These are phyloP conservation scores for Ibycter americanus DNA, from an alignment of 2,797 vertebrate species.

Conservation along the genomic window DNA sequence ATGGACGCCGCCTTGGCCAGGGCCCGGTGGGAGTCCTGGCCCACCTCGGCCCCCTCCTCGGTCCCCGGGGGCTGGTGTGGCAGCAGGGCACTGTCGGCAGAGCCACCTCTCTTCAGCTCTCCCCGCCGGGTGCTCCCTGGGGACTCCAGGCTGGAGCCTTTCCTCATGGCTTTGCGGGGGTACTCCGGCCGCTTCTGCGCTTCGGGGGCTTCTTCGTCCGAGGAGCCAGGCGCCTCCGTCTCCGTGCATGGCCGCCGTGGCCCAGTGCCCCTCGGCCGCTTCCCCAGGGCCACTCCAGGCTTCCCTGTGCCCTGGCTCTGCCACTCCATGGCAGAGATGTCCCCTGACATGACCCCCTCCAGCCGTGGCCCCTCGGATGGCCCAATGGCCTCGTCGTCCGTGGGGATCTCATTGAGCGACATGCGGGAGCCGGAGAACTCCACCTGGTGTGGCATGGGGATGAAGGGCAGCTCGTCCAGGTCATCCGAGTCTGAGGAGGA, in stretches of 20 bases:
- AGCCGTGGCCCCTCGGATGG: conserved; percentile 67
- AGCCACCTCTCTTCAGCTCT: conserved; percentile 89
- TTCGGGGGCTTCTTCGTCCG: conserved; percentile 82
- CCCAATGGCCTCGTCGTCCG: conserved; percentile 81
- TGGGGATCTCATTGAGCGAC: conserved; percentile 92
- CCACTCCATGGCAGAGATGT: conserved; percentile 67
- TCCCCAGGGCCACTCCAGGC: conserved; percentile 49
- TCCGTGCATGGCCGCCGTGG: conserved; percentile 75
- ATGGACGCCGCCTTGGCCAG: conserved; percentile 82
- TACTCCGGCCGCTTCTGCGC: conserved; percentile 74
- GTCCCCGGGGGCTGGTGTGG: conserved; percentile 78
- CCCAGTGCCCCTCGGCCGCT: conserved; percentile 61
- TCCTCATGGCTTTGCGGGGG: conserved; percentile 81
- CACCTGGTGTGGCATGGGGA: conserved; percentile 91
- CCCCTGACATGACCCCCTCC: background rate
- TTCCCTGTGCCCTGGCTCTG: conserved; percentile 70
- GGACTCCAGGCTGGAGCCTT: conserved; percentile 89
- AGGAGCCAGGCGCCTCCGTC: conserved; percentile 76
- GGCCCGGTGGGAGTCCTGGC: conserved; percentile 83
- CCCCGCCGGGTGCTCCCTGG: conserved; percentile 75
- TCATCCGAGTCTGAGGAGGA: conserved; percentile 97
- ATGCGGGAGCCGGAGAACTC: conserved; percentile 93
- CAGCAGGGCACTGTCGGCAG: conserved; percentile 91
- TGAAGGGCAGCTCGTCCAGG: conserved; percentile 91
- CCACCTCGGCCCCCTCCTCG: conserved; percentile 86